Conservation (phyloP, 2,888 invertebrate genomes). For the Nomada hirtipes region DNA sequence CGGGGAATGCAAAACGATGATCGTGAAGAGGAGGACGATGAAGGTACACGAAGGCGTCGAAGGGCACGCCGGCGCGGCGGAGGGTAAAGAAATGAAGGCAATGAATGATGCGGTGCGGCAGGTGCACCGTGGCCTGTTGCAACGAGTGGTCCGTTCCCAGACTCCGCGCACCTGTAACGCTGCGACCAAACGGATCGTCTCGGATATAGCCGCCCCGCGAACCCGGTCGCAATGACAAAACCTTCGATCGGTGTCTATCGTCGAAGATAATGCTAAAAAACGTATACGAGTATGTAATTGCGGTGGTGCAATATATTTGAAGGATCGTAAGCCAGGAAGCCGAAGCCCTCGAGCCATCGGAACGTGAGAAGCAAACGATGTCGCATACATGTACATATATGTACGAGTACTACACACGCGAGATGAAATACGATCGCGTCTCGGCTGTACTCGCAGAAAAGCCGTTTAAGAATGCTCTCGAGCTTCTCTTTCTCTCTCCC, state of each 20-base stretch:
- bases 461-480: conserved; percentile 59
- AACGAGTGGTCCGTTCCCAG: conserved; percentile 77
- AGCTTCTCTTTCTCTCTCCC: neutral
- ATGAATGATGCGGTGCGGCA: conserved; percentile 78
- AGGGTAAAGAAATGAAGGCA: conserved; percentile 71
- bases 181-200: conserved; percentile 41
- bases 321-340: conserved; percentile 73
- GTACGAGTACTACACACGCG: conserved; percentile 26
- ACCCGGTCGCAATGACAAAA: neutral
- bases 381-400: conserved; percentile 20
- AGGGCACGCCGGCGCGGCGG: conserved; percentile 22
- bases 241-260: too few species aligned
- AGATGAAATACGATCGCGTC: conserved; percentile 69
- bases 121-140: conserved; percentile 76
- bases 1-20: conserved; percentile 36
- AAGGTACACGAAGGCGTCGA: conserved; percentile 9
- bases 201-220: conserved; percentile 28
- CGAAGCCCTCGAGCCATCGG: conserved; percentile 55
- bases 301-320: conserved; percentile 42
- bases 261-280: too few species aligned
- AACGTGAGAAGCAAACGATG: conserved; percentile 71
- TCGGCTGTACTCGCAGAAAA: conserved; percentile 59
- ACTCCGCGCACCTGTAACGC: conserved; percentile 69
- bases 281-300: conserved; percentile 12
- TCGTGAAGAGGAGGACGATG: conserved; percentile 29